Conservation (phyloP, 2,797 vertebrate species). For the Sebastes paucispinis region DNA sequence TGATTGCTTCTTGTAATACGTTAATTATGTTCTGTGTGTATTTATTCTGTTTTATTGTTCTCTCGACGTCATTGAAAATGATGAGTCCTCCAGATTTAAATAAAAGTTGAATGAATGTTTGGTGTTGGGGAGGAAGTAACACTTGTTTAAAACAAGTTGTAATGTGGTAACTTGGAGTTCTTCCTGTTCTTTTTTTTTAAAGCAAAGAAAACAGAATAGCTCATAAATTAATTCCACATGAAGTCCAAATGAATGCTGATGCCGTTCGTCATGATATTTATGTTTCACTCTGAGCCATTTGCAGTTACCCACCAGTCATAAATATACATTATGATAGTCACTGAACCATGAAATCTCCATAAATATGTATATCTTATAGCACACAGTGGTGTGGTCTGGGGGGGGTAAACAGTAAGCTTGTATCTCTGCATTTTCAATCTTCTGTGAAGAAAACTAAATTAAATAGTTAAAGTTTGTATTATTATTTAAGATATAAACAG, state of each 20-base stretch:
- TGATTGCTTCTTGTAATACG: no score
- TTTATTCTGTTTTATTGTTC: no score
- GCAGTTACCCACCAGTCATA: slow-evolving; percentile 2
- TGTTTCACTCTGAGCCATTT: not conserved
- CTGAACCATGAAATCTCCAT: slow-evolving; percentile 4
- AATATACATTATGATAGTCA: slow-evolving; percentile 5
- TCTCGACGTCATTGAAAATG: no score
- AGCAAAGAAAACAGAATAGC: not conserved
- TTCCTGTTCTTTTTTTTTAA: not conserved
- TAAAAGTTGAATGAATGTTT: not conserved
- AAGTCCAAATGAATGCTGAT: slow-evolving; percentile 12
- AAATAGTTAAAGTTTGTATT: no score
- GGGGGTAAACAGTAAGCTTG: no score
- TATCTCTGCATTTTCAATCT: no score
- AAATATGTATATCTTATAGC: not conserved
- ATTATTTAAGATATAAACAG: no score
- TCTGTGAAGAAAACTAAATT: no score
- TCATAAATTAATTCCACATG: not conserved
- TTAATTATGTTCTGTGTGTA: no score
- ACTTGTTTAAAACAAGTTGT: not conserved
- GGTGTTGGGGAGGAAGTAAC: not conserved
- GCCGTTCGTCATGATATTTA: slow-evolving; percentile 5
- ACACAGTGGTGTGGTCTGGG: no score
- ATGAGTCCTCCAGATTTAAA: no score
- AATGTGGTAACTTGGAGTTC: not conserved